phyloP scores from a whole-genome alignment of 2,797 vertebrate species.

The Pelochelys cantorii region DNA sequence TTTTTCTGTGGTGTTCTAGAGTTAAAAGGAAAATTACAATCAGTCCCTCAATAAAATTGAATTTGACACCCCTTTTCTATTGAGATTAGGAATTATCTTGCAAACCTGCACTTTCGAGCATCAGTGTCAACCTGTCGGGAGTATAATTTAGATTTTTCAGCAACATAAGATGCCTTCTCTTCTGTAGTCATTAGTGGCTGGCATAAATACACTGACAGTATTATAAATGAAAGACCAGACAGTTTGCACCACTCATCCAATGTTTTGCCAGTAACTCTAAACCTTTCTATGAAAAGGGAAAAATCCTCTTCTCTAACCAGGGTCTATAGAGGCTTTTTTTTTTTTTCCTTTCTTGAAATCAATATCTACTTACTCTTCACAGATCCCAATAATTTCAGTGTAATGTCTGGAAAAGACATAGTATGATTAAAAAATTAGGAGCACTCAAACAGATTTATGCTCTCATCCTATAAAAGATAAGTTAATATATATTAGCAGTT shows the following conservation, averaged over 20 bases:
- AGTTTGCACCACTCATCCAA: slow-evolving; percentile 49
- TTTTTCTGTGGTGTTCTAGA: slow-evolving; percentile 29
- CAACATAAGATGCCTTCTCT: slow-evolving; percentile 57
- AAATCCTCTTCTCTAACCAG: not conserved
- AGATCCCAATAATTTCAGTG: not conserved
- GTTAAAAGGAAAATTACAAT: slow-evolving; percentile 66
- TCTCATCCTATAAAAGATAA: not conserved
- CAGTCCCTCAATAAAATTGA: slow-evolving; percentile 67
- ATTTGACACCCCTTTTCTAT: slow-evolving; percentile 74
- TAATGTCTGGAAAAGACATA: slow-evolving; percentile 10
- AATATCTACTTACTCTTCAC: not conserved
- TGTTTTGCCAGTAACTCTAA: slow-evolving; percentile 30
- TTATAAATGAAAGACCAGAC: slow-evolving; percentile 47
- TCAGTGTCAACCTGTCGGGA: slow-evolving; percentile 70
- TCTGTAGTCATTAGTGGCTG: slow-evolving; percentile 62
- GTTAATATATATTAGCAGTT: slow-evolving; percentile 6
- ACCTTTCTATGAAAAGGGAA: not conserved
- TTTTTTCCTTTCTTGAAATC: not conserved
- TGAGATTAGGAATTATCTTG: slow-evolving; percentile 74
- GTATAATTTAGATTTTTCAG: slow-evolving; percentile 67
- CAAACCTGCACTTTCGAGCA: slow-evolving; percentile 57
- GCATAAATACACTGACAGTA: slow-evolving; percentile 66
- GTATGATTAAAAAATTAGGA: not conserved
- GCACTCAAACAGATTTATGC: not conserved
- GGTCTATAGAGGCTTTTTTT: not conserved